Conservation (phyloP, 1,140 invertebrate genomes). For the Leptinotarsa texana region DNA sequence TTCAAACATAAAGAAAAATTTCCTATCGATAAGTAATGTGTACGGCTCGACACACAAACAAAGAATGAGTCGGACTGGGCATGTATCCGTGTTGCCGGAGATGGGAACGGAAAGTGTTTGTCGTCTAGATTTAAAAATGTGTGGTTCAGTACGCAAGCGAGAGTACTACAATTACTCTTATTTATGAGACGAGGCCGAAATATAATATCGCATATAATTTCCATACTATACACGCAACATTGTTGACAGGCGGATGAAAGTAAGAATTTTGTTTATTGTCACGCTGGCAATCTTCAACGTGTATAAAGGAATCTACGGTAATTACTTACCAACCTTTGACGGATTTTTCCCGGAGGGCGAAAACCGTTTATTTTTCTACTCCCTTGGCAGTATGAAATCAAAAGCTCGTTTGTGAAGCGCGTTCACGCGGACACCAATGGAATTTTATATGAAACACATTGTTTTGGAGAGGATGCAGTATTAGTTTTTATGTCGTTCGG, state of each 20-base stretch:
- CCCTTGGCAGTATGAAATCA: slow-evolving; percentile 45
- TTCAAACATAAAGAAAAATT: too few relatives aligned
- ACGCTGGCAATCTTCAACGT: slow-evolving; percentile 38
- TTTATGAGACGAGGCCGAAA: too few relatives aligned
- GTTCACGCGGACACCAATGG: slow-evolving; percentile 38
- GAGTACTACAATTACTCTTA: too few relatives aligned
- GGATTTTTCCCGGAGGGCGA: slow-evolving; percentile 42
- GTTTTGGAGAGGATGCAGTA: slow-evolving; percentile 21
- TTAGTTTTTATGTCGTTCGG: slow-evolving; percentile 25
- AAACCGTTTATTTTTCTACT: slow-evolving; percentile 47
- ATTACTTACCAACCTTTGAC: slow-evolving; percentile 44
- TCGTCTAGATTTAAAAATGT: too few relatives aligned
- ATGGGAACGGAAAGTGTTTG: too few relatives aligned
- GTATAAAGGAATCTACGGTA: slow-evolving; percentile 39
- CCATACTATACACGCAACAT: slow-evolving; percentile 26
- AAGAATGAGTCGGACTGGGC: too few relatives aligned
- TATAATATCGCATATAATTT: too few relatives aligned
- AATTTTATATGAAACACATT: slow-evolving; percentile 41
- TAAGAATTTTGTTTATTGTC: slow-evolving; percentile 37
- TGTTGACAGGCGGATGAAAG: slow-evolving; percentile 39
- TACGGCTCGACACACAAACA: too few relatives aligned
- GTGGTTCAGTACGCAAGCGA: too few relatives aligned
- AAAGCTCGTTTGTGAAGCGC: slow-evolving; percentile 45
- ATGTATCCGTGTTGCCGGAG: too few relatives aligned
- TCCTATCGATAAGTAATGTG: too few relatives aligned